Conservation (phyloP, 2,888 invertebrate genomes). For the Rhimphoctona megacephalus region DNA sequence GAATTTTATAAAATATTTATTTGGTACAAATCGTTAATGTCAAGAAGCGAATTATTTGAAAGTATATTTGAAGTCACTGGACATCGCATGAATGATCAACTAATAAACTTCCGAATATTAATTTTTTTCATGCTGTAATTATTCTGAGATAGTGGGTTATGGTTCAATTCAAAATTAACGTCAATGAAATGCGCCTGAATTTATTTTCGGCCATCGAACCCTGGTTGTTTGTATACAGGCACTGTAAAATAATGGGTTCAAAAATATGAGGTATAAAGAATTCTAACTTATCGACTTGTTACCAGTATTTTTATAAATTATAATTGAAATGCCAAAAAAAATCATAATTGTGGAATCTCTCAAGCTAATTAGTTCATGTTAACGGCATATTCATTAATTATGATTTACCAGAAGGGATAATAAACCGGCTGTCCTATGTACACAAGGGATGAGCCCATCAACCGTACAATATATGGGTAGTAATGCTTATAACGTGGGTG, state of each 20-base stretch:
- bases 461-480: slow-evolving; percentile 7
- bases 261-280: background rate
- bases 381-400: slow-evolving; percentile 51
- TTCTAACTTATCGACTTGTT: background rate
- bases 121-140: background rate
- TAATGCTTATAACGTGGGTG: slow-evolving; percentile 63
- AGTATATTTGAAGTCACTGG: background rate
- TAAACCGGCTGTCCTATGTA: slow-evolving; percentile 67
- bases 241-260: background rate
- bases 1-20: too few species aligned
- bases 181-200: background rate
- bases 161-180: background rate
- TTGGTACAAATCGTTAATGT: background rate
- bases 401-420: slow-evolving; percentile 52
- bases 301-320: background rate
- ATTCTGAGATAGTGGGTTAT: background rate
- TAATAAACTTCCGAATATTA: background rate
- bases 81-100: background rate
- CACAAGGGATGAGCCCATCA: slow-evolving; percentile 71
- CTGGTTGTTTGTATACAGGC: background rate
- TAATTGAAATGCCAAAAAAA: background rate
- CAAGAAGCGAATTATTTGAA: background rate
- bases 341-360: background rate
- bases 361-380: slow-evolving; percentile 1
- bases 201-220: background rate